phyloP scores from a whole-genome alignment of 1,140 invertebrate species.

The Acromyrmex charruanus region DNA sequence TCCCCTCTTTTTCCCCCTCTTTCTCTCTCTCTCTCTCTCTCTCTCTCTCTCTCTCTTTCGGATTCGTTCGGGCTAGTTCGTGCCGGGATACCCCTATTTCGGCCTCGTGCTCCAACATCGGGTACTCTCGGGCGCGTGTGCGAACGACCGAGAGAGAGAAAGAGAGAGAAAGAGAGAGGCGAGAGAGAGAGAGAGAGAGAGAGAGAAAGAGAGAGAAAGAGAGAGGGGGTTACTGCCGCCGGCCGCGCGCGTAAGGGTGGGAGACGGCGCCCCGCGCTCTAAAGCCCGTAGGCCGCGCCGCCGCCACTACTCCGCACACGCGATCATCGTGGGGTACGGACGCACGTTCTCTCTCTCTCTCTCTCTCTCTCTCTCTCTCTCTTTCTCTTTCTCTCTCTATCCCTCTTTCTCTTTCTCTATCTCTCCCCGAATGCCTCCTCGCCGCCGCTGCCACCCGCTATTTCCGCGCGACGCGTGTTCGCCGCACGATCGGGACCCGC shows the following conservation, averaged over 20 bases:
- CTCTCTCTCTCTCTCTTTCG: neutral
- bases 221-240: conserved; percentile 33
- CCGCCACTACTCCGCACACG: conserved; percentile 57
- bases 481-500: conserved; percentile 71
- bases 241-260: conserved; percentile 40
- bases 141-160: conserved; percentile 45
- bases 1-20: neutral
- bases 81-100: conserved; percentile 32
- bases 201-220: conserved; percentile 18
- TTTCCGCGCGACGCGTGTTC: conserved; percentile 72
- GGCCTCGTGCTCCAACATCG: conserved; percentile 43
- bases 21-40: neutral
- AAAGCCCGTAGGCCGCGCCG: conserved; percentile 31
- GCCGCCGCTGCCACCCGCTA: conserved; percentile 55
- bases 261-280: conserved; percentile 29
- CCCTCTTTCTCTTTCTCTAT: neutral
- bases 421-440: conserved; percentile 57
- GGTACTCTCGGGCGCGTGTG: conserved; percentile 45
- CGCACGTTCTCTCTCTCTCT: neutral
- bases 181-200: conserved; percentile 17
- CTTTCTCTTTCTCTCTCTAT: neutral
- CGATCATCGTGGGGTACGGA: conserved; percentile 63
- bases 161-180: conserved; percentile 36
- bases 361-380: neutral
- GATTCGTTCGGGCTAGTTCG: conserved; percentile 24